Evolutionary conservation across 2,888 invertebrate species (phyloP).

Genomic region (Coelogynopora nodosa): DNA sequence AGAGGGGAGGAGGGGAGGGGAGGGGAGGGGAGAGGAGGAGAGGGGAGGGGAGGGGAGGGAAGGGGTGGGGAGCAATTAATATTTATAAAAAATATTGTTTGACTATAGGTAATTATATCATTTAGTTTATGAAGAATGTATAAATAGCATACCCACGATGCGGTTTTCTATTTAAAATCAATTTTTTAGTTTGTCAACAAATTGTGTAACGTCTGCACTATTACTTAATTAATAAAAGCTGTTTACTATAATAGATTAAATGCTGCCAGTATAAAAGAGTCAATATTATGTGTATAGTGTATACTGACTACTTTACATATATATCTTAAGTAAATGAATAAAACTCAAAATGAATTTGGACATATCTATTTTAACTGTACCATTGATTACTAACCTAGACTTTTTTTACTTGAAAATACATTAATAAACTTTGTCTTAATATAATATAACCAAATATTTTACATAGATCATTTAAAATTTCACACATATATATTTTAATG

Average conservation of each 20-base stretch:
- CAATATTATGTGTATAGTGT: not conserved
- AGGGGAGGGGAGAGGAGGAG: too few relatives aligned
- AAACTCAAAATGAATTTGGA: not conserved
- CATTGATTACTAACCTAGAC: not conserved
- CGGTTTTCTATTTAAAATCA: not conserved
- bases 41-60: too few relatives aligned
- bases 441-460: not conserved
- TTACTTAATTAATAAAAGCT: not conserved
- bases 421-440: not conserved
- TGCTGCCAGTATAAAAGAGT: not conserved
- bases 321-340: not conserved
- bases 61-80: too few relatives aligned
- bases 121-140: not conserved
- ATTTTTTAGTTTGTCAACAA: not conserved
- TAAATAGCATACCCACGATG: not conserved
- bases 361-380: not conserved
- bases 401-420: not conserved
- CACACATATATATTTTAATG: not conserved
- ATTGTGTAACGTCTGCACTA: not conserved
- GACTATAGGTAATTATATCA: too few relatives aligned
- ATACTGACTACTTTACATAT: not conserved
- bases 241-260: not conserved
- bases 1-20: too few relatives aligned
- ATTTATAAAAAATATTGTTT: too few relatives aligned
- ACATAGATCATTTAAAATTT: not conserved